These are phyloP conservation scores for Drosophila sucinea DNA, from an alignment of 1,140 invertebrate species.

Conservation along the genomic window DNA sequence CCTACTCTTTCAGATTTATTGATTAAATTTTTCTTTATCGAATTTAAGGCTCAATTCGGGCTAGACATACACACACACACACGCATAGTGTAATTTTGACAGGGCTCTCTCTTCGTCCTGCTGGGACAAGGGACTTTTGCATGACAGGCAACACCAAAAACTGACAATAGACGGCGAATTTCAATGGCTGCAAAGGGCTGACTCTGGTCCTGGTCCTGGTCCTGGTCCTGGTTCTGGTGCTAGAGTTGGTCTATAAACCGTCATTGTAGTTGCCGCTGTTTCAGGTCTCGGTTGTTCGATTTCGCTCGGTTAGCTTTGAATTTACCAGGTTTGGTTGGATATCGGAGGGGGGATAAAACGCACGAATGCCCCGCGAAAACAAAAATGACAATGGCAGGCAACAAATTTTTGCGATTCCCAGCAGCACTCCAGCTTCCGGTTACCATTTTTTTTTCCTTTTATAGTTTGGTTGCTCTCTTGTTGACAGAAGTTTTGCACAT, in stretches of 20 bases:
- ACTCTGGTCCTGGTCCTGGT: constrained; percentile 1
- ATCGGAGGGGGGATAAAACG: constrained; percentile 61
- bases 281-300: constrained; percentile 51
- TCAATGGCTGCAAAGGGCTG: constrained; percentile 55
- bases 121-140: constrained; percentile 46
- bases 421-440: constrained; percentile 76
- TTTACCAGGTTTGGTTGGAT: constrained; percentile 63
- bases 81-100: constrained; percentile 63
- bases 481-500: constrained; percentile 63
- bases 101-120: constrained; percentile 60
- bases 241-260: too few species aligned
- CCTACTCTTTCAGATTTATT: neutral
- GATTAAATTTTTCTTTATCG: constrained; percentile 9
- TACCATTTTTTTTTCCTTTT: constrained; percentile 49
- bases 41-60: constrained; percentile 43
- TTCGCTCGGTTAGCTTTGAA: constrained; percentile 74
- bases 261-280: too few species aligned
- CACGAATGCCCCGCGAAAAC: constrained; percentile 72
- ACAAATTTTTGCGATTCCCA: constrained; percentile 79
- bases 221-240: too few species aligned
- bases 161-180: constrained; percentile 69
- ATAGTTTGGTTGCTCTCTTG: constrained; percentile 10
- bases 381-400: constrained; percentile 80
- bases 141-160: constrained; percentile 62
- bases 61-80: neutral